Evolutionary conservation across 2,888 invertebrate species (phyloP).

Genomic region (Willowsia nigromaculata): DNA sequence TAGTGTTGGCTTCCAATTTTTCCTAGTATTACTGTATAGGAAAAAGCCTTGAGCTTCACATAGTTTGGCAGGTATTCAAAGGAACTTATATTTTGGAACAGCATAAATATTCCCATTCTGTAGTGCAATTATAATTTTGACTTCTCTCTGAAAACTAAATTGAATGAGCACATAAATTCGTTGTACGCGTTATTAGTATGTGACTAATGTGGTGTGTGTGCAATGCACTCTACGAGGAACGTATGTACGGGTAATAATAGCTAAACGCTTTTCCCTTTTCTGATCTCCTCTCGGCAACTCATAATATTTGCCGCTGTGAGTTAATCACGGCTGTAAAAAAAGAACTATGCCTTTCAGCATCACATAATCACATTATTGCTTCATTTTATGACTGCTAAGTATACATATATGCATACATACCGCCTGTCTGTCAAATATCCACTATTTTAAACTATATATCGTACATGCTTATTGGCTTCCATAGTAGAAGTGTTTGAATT

Average conservation of each 20-base stretch:
- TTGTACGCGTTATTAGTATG: neutral
- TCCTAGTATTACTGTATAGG: neutral
- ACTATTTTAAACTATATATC: neutral
- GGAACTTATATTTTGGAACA: conserved; percentile 20
- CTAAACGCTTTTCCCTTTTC: neutral
- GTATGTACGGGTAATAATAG: neutral
- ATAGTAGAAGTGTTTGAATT: neutral
- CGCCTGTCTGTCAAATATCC: neutral
- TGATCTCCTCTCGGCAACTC: neutral
- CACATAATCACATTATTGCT: neutral
- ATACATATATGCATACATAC: neutral
- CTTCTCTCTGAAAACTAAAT: neutral
- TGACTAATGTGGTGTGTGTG: neutral
- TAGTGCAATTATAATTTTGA: conserved; percentile 42
- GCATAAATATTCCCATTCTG: neutral
- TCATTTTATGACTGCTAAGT: neutral
- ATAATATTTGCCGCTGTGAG: neutral
- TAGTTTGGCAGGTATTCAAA: conserved; percentile 75
- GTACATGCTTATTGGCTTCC: neutral
- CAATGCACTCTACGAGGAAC: neutral
- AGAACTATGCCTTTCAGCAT: neutral
- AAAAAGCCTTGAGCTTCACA: conserved; percentile 71
- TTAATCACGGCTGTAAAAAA: neutral
- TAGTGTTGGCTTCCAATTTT: neutral
- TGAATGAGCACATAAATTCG: neutral